Conservation (phyloP, 2,888 invertebrate species). For the Deroplatys truncata region DNA sequence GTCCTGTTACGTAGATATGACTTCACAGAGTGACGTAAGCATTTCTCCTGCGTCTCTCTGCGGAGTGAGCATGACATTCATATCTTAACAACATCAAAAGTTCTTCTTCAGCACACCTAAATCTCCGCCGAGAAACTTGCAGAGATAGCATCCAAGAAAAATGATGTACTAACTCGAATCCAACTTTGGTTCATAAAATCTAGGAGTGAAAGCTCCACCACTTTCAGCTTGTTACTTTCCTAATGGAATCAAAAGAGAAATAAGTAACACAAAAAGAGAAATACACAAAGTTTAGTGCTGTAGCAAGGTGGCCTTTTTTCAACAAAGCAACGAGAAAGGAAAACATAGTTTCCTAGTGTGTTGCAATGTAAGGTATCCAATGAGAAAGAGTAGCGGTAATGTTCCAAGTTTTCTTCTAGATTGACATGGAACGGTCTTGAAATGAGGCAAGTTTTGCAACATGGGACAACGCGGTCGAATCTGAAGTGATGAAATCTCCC, state of each 20-base stretch:
- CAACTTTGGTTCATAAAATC: background rate
- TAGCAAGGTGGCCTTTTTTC: background rate
- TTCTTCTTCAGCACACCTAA: background rate
- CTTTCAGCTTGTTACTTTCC: background rate
- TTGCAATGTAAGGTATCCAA: background rate
- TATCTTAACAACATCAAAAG: background rate
- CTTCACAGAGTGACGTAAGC: too few species aligned
- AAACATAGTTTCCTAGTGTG: background rate
- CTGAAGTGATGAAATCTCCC: background rate
- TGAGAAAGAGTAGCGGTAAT: background rate
- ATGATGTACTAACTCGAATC: background rate
- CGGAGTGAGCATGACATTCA: background rate
- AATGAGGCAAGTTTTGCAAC: background rate
- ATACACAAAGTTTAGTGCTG: background rate
- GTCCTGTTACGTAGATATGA: too few species aligned
- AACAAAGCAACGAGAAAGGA: background rate
- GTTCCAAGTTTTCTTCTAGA: background rate
- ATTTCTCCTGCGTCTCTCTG: too few species aligned
- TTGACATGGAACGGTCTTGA: background rate
- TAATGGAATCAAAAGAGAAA: background rate
- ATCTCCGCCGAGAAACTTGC: background rate
- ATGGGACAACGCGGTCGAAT: background rate
- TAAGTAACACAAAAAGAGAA: background rate
- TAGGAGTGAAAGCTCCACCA: background rate
- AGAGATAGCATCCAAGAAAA: background rate